Base-by-base conservation (phyloP, 1,140 invertebrate genomes). In the Brachionus rubens region DNA sequence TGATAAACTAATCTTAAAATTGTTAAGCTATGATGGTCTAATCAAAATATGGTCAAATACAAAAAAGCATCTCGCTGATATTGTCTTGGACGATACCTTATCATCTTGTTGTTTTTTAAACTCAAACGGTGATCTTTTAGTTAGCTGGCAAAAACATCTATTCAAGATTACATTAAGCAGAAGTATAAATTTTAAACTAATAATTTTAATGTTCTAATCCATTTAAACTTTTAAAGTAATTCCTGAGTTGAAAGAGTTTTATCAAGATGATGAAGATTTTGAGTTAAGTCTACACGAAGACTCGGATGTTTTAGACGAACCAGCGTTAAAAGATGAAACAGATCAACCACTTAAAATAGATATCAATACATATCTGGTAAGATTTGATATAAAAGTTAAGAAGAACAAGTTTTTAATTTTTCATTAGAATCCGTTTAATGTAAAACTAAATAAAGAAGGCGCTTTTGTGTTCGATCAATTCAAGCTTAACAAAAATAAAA, bases 141-240 rank as follows among this genome's bases (percentile, higher is more conserved):
- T 83, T 4, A 82, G 80, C 47, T 83, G 80, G 77, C 79, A 82
- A 68, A 82, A 84, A 72, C 82, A 84, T 75, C 78, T 84, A 10
- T 84, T 82, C 77, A 81, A 79, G 33, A 83, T 84, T 14, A 80
- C 80, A n/a, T 80, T 81, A 80, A 81, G 82, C 77, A 65, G 76
- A 24, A 48, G 6, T 47, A 1, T 50, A 46, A 43, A 72, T 24
- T 19, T 33, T n/a, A 33, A 14, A 46, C 16, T 54, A 65, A 6
- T 33, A 10, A 16, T 21, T 47, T n/a, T n/a, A 36, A 33, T 24
- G 10, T 28, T 43, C 10, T 5, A 6, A 62, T 3, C 10, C 9
- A 65, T 65, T 43, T 43, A 5, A 2, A 16, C 21, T n/a, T 21
- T 41, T n/a, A n/a, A n/a, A 59, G 54, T 59, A 36, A 59, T 59